Evolutionary conservation across 2,797 vertebrate genomes (phyloP), one percentile per base, ranked within the genome.

Genomic region (Labeo calbasu): DNA sequence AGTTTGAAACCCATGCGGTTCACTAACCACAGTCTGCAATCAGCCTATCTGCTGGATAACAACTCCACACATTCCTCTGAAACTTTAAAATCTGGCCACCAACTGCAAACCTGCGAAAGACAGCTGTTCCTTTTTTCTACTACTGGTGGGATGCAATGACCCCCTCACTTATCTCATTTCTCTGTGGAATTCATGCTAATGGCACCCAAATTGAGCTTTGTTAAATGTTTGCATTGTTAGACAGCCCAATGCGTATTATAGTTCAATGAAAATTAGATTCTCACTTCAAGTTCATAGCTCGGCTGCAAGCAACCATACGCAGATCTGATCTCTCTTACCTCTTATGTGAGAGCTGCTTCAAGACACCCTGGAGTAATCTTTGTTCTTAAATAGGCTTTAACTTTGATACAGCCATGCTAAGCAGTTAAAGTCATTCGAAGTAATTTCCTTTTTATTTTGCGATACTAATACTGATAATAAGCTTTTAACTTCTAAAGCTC

Each of bases 321-420:
- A 57, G 53, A 82, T 82, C 80, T 51, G 28, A 63, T 63, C 80
- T 23, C 6, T 71, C n/a, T 61, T 66, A 36, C 28, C 25, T 59
- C 25, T 79, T 9, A 53, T 55, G 50, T 43, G 32, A 63, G 43
- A 50, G 13, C 55, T 36, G 23, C 69, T 50, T 72, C n/a, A 63
- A 63, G 55, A 72, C 79, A 63, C 69, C 46, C 46, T 51, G 21
- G 28, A 75, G 21, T 82, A 51, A 23, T 73, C 21, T 51, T 63
- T 82, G 69, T 12, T 73, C 70, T 32, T 65, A 50, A 72, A 72
- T 12, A 61, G 11, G 36, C 4, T 61, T 28, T 63, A 63, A 40
- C 55, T 73, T 72, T 81, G 8, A 81, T 72, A n/a, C 25, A 61
- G 55, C 25, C 43, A 61, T 23, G 65, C 50, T 68, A 36, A 68